phyloP scores from a whole-genome alignment of 2,888 invertebrate species.

The Noctuana brunneofusca region DNA sequence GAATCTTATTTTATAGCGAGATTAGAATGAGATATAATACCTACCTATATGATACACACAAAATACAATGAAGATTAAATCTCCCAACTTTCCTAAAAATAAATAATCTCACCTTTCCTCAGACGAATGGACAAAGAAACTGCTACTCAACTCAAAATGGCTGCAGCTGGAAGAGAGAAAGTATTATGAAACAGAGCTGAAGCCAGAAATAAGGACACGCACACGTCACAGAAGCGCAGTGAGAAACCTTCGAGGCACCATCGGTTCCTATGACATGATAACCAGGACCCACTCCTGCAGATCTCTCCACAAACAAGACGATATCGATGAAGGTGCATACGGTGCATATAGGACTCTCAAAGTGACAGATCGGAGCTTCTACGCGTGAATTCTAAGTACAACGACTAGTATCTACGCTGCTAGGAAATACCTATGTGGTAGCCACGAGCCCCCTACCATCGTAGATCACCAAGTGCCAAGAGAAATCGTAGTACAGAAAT shows the following conservation, averaged over 20 bases:
- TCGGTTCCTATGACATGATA: slow-evolving; percentile 69
- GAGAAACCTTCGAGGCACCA: slow-evolving; percentile 53
- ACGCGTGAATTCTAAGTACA: slow-evolving; percentile 50
- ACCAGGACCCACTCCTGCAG: slow-evolving; percentile 70
- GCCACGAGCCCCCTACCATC: no score
- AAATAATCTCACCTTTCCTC: slow-evolving; percentile 32
- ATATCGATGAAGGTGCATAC: slow-evolving; percentile 64
- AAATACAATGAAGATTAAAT: not conserved
- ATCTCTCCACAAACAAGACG: slow-evolving; percentile 62
- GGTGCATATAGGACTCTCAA: slow-evolving; percentile 72
- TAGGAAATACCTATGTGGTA: no score
- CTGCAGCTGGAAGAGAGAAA: slow-evolving; percentile 85
- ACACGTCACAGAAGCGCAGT: slow-evolving; percentile 61
- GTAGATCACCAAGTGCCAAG: no score
- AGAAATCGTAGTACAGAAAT: no score
- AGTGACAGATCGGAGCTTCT: slow-evolving; percentile 55
- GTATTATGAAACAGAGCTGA: slow-evolving; percentile 71
- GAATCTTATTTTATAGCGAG: no score
- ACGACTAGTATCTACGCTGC: no score
- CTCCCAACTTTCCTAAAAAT: not conserved
- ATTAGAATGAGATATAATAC: no score
- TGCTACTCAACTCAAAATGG: slow-evolving; percentile 87
- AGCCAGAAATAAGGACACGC: slow-evolving; percentile 55
- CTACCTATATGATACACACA: no score
- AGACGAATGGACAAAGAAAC: slow-evolving; percentile 88